Evolutionary conservation across 2,113 vertebrate genomes (phyloP).

Genomic region (Mobula birostris): DNA sequence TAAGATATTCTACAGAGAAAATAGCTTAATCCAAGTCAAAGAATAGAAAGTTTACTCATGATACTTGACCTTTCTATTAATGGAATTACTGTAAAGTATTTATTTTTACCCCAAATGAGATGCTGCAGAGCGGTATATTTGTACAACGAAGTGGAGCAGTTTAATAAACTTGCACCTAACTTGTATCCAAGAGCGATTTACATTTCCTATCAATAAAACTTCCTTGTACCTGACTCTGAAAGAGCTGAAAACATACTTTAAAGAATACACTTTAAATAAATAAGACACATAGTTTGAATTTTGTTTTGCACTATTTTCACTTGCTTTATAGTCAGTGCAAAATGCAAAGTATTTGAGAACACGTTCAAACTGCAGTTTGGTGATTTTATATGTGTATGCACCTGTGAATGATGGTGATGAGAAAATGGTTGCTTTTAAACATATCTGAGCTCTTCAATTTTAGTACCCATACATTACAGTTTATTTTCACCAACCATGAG

Average conservation of each 20-base stretch:
- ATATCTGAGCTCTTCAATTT: not conserved
- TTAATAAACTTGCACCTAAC: no score
- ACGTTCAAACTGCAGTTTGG: not conserved
- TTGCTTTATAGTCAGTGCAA: not conserved
- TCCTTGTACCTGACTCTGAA: not conserved
- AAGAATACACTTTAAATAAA: not conserved
- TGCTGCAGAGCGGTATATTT: not conserved
- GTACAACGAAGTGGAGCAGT: not conserved
- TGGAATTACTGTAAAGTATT: not conserved
- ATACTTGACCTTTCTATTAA: not conserved
- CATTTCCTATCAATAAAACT: not conserved
- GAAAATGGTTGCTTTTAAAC: no score
- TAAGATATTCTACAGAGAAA: no score
- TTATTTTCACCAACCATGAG: not conserved
- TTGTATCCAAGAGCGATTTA: not conserved
- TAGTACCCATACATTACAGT: not conserved
- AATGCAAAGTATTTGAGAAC: not conserved
- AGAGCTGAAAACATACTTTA: not conserved
- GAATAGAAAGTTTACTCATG: constrained; percentile 4
- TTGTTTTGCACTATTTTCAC: not conserved
- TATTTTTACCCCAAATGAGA: not conserved
- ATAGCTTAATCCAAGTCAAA: no score
- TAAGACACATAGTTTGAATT: not conserved
- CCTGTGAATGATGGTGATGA: no score
- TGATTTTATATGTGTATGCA: no score